Percentiles rank a stretch among this genome's conserved stretches.
phyloP scores from a whole-genome alignment of 2,888 invertebrate genomes.

The Odontocerum albicorne region DNA sequence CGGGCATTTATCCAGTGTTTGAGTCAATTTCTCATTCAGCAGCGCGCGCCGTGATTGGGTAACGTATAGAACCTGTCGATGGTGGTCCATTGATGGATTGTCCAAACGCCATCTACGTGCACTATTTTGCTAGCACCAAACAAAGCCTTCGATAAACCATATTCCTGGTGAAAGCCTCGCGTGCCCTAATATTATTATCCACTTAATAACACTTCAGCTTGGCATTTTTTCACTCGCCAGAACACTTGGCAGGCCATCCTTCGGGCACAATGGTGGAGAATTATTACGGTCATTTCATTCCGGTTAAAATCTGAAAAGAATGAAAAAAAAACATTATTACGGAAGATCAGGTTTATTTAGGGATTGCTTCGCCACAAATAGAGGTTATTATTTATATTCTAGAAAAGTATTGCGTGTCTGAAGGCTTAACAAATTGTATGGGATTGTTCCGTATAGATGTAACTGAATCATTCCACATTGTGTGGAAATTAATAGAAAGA shows the following conservation, averaged over 20 bases:
- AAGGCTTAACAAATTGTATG: not conserved
- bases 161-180: constrained; percentile 10
- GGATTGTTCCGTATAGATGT: not conserved
- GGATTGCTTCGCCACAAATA: constrained; percentile 13
- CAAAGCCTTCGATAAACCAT: constrained; percentile 10
- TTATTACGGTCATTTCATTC: constrained; percentile 20
- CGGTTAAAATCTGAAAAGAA: constrained; percentile 30
- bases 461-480: no score
- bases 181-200: constrained; percentile 26
- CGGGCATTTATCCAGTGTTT: no score
- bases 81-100: no score
- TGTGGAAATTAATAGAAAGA: no score
- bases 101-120: no score
- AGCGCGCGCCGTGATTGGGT: no score
- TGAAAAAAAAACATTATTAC: constrained; percentile 21
- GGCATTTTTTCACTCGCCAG: constrained; percentile 8
- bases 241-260: constrained; percentile 7
- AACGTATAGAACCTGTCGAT: no score
- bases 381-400: constrained; percentile 17
- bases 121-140: no score
- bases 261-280: constrained; percentile 17
- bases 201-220: constrained; percentile 21
- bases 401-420: constrained; percentile 11
- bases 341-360: constrained; percentile 23
- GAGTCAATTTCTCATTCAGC: no score